Evolutionary conservation across 2,888 invertebrate species (phyloP).

Genomic region (Ectemnius lituratus): DNA sequence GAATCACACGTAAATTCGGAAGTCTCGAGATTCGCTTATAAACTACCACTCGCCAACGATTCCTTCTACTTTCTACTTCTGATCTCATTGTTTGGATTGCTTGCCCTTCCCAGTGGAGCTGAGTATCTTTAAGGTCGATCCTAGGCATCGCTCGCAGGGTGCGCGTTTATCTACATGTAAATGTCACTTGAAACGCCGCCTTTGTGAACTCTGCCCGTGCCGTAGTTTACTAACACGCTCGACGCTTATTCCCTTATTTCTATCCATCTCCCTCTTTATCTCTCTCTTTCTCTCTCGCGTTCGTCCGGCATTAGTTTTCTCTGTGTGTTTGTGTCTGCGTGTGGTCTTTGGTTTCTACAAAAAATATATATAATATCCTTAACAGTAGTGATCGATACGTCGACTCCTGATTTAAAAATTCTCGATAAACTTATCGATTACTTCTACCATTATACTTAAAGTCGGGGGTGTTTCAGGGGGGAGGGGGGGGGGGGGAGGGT

Average conservation of each 20-base stretch:
- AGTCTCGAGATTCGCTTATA: neutral
- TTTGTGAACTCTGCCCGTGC: constrained; percentile 58
- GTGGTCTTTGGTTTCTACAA: constrained; percentile 77
- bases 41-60: neutral
- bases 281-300: constrained; percentile 34
- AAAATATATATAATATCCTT: constrained; percentile 76
- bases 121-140: constrained; percentile 45
- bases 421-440: constrained; percentile 67
- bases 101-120: constrained; percentile 13
- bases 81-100: neutral
- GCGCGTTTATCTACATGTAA: constrained; percentile 46
- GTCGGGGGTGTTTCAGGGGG: constrained; percentile 17
- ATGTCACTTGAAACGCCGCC: constrained; percentile 53
- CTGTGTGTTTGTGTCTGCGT: constrained; percentile 41
- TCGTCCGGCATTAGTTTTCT: constrained; percentile 51
- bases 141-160: constrained; percentile 47
- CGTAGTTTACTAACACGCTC: constrained; percentile 34
- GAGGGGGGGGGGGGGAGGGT: constrained; percentile 1
- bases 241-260: too few relatives aligned
- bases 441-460: constrained; percentile 35
- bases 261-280: too few relatives aligned
- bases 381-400: constrained; percentile 72
- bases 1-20: neutral
- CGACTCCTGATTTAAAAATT: constrained; percentile 72
- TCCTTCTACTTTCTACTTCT: neutral